Base-by-base conservation (phyloP, 1,140 invertebrate species). In the Trichogramma pretiosum region DNA sequence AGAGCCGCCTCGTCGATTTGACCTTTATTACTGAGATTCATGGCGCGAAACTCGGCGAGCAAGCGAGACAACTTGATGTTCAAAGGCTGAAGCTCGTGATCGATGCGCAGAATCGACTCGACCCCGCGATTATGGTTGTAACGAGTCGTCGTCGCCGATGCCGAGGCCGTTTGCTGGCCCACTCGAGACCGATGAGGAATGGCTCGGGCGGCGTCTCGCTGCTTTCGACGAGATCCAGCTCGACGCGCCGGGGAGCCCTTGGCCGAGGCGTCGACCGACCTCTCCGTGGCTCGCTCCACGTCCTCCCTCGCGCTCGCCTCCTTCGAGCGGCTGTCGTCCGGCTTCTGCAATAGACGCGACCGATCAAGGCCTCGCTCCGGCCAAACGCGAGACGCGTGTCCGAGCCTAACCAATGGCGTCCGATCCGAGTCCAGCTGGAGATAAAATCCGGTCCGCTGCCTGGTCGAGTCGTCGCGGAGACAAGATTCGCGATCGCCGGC, bases 81-180 rank as follows among this genome's bases (percentile, higher is more conserved):
- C 0, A 47, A n/a, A 1, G 50, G 50, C 22, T 52, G 50, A 8
- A 52, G 40, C 10, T 52, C 50, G n/a, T 47, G 11, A 19, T 52
- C 45, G 9, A 52, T 52, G 13, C n/a, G 21, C 1, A 52, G 10
- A 9, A 52, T 36, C 3, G 45, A 47, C n/a, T 43, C 10, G 7
- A 47, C 32, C 10, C 21, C 32, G 9, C 8, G 42, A n/a, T 11
- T 22, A 3, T 30, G 26, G 13, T 13, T n/a, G 5, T 9, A 21
- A 23, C 21, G 33, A 26, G 11, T 22, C 19, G 24, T 36, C 17
- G 16, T 13, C 0, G 24, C 13, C 1, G 21, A 13, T 23, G 21
- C 21, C 10, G 10, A 11, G 14, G 18, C 11, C 4, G 18, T 13
- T 16, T 17, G 5, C 35, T 39, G 21, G n/a, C n/a, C 14, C 8